Evolutionary conservation across 2,797 vertebrate genomes (phyloP).

Genomic region (Muscicapa striata): DNA sequence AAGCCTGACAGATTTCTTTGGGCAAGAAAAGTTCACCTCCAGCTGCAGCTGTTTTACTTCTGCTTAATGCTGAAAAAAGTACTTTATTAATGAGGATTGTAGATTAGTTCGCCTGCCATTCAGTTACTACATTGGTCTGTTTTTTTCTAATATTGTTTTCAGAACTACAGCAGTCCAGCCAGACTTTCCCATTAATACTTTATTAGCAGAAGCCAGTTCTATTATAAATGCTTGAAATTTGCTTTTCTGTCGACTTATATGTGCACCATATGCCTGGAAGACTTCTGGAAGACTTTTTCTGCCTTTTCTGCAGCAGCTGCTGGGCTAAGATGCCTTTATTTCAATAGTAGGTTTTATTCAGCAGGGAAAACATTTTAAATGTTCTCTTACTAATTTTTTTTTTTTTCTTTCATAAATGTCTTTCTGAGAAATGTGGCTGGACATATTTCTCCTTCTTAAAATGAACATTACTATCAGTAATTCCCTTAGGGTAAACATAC

Average conservation of each 20-base stretch:
- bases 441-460: not conserved
- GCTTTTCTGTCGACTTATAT: not conserved
- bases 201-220: constrained; percentile 24
- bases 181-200: constrained; percentile 45
- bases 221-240: not conserved
- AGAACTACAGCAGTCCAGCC: not conserved
- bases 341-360: not conserved
- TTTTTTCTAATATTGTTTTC: constrained; percentile 28
- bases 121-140: not conserved
- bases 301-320: not conserved
- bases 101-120: constrained; percentile 21
- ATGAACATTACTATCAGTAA: not conserved
- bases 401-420: not conserved
- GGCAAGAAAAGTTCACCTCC: not conserved
- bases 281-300: not conserved
- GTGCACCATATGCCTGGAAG: not conserved
- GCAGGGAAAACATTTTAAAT: not conserved
- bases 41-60: not conserved
- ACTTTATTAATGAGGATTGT: not conserved
- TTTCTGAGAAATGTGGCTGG: not conserved
- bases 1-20: not conserved
- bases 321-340: not conserved
- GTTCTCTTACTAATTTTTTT: accelerated
- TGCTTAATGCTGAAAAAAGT: not conserved
- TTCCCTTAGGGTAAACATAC: not conserved